phyloP scores from a whole-genome alignment of 2,113 vertebrate species.

The Mesocricetus auratus region DNA sequence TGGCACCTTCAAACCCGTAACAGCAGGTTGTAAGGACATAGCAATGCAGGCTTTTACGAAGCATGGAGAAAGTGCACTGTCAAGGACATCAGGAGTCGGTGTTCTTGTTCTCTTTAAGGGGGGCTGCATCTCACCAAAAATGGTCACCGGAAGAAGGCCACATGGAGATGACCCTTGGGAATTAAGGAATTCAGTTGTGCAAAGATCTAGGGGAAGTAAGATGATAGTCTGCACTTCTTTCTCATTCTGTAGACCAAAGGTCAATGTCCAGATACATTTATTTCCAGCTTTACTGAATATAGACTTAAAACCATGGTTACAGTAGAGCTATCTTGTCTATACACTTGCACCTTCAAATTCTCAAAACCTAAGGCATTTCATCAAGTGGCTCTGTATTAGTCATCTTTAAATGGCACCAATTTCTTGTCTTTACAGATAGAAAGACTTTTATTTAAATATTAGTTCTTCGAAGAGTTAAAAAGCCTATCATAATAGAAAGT shows the following conservation, averaged over 20 bases:
- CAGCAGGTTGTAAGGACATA: slow-evolving; percentile 15
- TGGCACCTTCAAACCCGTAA: neutral
- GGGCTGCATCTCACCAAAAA: neutral
- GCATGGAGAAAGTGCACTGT: neutral
- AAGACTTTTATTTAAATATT: slow-evolving; percentile 39
- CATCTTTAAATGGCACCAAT: neutral
- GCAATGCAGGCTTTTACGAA: neutral
- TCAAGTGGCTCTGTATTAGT: neutral
- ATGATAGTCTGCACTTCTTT: neutral
- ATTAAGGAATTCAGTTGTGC: neutral
- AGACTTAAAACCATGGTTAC: neutral
- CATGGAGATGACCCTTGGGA: neutral
- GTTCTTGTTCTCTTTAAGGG: neutral
- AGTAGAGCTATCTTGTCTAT: neutral
- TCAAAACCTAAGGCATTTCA: slow-evolving; percentile 47
- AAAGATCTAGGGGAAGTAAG: neutral
- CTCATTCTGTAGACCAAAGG: neutral
- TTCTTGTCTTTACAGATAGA: neutral
- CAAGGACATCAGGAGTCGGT: neutral
- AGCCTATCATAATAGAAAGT: neutral
- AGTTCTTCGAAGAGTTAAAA: slow-evolving; percentile 45
- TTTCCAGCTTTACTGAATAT: neutral
- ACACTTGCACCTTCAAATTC: neutral
- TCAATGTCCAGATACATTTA: neutral
- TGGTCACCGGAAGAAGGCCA: neutral